Conservation (phyloP, 2,113 vertebrate genomes). For the Hiodon alosoides region DNA sequence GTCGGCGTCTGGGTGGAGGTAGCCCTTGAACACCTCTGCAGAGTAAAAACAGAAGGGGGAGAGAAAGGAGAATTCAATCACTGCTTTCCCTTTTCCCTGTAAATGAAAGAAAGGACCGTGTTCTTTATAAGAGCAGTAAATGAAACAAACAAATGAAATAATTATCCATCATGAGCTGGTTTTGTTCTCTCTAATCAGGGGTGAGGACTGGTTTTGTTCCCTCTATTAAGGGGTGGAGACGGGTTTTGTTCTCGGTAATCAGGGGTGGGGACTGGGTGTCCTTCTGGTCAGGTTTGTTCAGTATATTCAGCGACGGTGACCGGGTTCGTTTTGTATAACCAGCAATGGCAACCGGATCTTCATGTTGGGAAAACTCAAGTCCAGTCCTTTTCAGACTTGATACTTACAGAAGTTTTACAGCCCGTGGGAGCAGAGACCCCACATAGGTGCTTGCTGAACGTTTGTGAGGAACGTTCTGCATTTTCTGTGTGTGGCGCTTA, state of each 20-base stretch:
- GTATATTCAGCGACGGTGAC: too few species aligned
- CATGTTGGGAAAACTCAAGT: too few species aligned
- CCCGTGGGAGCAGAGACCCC: too few species aligned
- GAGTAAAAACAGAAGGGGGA: not conserved
- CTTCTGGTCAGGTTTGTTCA: conserved; percentile 34
- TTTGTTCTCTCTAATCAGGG: not conserved
- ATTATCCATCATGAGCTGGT: not conserved
- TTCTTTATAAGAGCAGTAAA: not conserved
- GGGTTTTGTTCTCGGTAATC: too few species aligned
- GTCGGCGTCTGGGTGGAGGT: conserved; percentile 58
- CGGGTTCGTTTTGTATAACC: too few species aligned
- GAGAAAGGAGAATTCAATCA: conserved; percentile 34
- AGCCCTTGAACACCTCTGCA: conserved; percentile 77
- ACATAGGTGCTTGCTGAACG: too few species aligned
- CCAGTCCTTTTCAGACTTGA: too few species aligned
- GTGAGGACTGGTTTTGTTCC: not conserved
- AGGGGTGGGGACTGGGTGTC: conserved; percentile 48
- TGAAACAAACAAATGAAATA: not conserved
- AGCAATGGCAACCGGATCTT: too few species aligned
- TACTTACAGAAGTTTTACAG: too few species aligned
- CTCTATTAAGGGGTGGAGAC: too few species aligned
- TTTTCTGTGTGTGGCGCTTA: too few species aligned
- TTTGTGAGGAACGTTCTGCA: too few species aligned
- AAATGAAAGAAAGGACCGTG: not conserved
- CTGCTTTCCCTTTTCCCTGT: not conserved